Percentiles rank a stretch among this genome's conserved stretches.
phyloP scores from a whole-genome alignment of 2,888 invertebrate species.

The Tholera decimalis region DNA sequence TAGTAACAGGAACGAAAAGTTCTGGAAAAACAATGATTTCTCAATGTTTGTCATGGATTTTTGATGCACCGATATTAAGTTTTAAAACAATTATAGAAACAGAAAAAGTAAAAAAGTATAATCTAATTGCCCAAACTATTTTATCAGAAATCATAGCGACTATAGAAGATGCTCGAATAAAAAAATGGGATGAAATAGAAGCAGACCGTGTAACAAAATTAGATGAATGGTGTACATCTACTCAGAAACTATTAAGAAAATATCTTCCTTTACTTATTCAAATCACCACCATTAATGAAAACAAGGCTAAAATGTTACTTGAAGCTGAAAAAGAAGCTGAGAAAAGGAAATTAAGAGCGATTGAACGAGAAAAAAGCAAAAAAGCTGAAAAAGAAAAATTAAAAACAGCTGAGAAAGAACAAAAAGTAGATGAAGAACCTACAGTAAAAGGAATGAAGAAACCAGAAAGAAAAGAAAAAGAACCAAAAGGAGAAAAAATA shows the following conservation, averaged over 20 bases:
- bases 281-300: slow-evolving; percentile 45
- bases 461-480: slow-evolving; percentile 15
- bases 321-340: neutral
- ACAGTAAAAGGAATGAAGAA: neutral
- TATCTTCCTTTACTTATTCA: slow-evolving; percentile 73
- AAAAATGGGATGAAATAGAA: slow-evolving; percentile 83
- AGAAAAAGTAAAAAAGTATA: slow-evolving; percentile 76
- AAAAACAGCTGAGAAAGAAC: neutral
- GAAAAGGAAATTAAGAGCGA: neutral
- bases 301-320: slow-evolving; percentile 29
- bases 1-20: slow-evolving; percentile 91
- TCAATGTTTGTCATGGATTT: slow-evolving; percentile 89
- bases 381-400: neutral
- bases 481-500: slow-evolving; percentile 1
- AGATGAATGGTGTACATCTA: slow-evolving; percentile 79
- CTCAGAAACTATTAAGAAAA: slow-evolving; percentile 62
- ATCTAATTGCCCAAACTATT: slow-evolving; percentile 76
- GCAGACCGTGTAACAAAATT: slow-evolving; percentile 77
- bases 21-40: slow-evolving; percentile 92
- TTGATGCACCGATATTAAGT: slow-evolving; percentile 86
- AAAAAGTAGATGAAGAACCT: neutral
- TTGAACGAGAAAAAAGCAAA: too few species aligned
- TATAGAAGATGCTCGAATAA: slow-evolving; percentile 81
- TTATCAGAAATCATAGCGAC: slow-evolving; percentile 83
- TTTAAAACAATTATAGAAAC: slow-evolving; percentile 72